Evolutionary conservation across 1,140 invertebrate genomes (phyloP), one percentile per base, ranked within the genome.

Genomic region (Neodiprion virginianus): DNA sequence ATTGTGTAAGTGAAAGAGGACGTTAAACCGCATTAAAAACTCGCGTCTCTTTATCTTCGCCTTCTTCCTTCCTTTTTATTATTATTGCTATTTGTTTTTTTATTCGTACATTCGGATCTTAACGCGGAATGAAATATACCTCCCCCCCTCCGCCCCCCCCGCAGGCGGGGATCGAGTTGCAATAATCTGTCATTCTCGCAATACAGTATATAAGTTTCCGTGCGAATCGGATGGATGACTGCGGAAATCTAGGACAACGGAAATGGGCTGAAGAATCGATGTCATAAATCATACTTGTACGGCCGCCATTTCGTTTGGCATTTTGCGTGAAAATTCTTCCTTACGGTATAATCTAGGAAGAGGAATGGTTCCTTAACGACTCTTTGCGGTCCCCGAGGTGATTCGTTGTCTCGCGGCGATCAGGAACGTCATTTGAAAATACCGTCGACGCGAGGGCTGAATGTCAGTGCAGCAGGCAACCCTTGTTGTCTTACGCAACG

Each of bases 381-480:
- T 48, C 70, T 49, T 71, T 71, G 70, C 48, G 70, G 70, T 71
- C 23, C 48, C 48, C 70, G 70, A 17, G 70, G 70, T 71, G 70
- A 48, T 17, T 71, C 77, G 70, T 40, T 3, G 28, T 40, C 28
- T 40, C 72, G 75, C 75, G 79, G 76, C 77, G 68, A n/a, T 28
- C 68, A 69, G 28, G 28, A 40, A 40, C 28, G 28, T 40, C 28
- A 40, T 40, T 40, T 2, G 28, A 40, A 40, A 40, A 5, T 40
- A 40, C 28, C 28, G 28, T 40, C 28, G 28, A 40, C 5, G 28
- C 5, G 28, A 40, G 28, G 28, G 28, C 8, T 14, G n/a, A 61
- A 61, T 61, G 53, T 61, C 53, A 61, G 4, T 8, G 11, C 53
- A n/a, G 11, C 53, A 61, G n/a, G 53, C 5, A 40, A 40, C 28